Conservation (phyloP, 1,140 invertebrate species). For the Ooceraea biroi region DNA sequence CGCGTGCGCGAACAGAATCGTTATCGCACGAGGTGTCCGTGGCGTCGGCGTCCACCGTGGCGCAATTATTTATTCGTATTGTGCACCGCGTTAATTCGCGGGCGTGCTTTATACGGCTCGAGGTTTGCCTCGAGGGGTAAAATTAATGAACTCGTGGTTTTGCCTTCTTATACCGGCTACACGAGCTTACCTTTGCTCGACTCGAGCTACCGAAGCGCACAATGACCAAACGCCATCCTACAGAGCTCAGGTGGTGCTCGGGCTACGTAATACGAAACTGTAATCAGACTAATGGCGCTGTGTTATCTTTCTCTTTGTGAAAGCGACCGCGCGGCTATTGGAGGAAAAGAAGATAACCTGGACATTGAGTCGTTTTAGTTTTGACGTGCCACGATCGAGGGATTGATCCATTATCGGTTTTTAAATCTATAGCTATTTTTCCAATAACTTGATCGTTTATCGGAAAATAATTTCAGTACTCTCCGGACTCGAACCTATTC, state of each 20-base stretch:
- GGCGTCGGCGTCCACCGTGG: not conserved
- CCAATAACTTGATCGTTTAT: not conserved
- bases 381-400: not conserved
- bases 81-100: conserved; percentile 16
- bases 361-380: not conserved
- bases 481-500: not conserved
- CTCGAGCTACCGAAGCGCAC: conserved; percentile 5
- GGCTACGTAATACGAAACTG: conserved; percentile 62
- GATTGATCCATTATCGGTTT: not conserved
- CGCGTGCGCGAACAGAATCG: conserved; percentile 5
- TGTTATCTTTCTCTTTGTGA: conserved; percentile 75
- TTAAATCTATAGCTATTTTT: not conserved
- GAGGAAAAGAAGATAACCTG: conserved; percentile 11
- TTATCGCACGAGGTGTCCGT: conserved; percentile 22
- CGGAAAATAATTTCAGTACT: not conserved
- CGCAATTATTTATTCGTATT: conserved; percentile 46
- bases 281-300: conserved; percentile 79
- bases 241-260: conserved; percentile 70
- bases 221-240: conserved; percentile 61
- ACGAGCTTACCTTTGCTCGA: conserved; percentile 38
- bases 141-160: conserved; percentile 57
- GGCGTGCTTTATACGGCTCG: conserved; percentile 31
- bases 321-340: conserved; percentile 3
- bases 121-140: conserved; percentile 51
- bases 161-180: conserved; percentile 41